Conservation (phyloP, 2,113 vertebrate species). For the Brienomyrus brachyistius region DNA sequence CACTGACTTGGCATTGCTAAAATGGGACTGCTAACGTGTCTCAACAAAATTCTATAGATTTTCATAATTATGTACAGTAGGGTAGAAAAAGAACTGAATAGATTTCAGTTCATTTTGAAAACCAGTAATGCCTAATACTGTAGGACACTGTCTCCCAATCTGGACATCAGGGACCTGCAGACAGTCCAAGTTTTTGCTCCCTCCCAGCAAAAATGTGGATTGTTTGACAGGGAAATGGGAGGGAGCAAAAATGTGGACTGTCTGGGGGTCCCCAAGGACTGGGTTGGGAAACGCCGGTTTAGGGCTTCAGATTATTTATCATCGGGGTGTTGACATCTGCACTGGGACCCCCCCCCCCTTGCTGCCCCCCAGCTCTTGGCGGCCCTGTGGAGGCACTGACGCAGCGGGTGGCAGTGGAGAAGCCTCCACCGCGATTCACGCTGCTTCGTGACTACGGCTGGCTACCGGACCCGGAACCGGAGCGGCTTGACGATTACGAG, state of each 20-base stretch:
- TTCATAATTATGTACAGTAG: not conserved
- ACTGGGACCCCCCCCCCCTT: not conserved
- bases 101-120: not conserved
- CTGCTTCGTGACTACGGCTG: slow-evolving; percentile 69
- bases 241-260: not conserved
- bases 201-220: not conserved
- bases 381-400: slow-evolving; percentile 57
- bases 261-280: not conserved
- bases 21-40: not conserved
- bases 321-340: not conserved
- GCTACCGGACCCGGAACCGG: slow-evolving; percentile 63
- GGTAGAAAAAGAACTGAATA: not conserved
- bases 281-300: not conserved
- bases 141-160: not conserved
- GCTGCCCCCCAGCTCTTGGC: slow-evolving; percentile 55
- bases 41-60: not conserved
- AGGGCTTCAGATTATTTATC: not conserved
- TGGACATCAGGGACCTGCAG: not conserved
- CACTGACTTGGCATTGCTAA: not conserved
- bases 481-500: slow-evolving; percentile 71
- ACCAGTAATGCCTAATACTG: not conserved
- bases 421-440: slow-evolving; percentile 61
- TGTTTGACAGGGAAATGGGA: not conserved
- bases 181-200: not conserved
- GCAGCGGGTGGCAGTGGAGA: slow-evolving; percentile 44